These are phyloP conservation scores for Myiopsitta monachus DNA, from an alignment of 2,113 vertebrate genomes.

Conservation along the genomic window DNA sequence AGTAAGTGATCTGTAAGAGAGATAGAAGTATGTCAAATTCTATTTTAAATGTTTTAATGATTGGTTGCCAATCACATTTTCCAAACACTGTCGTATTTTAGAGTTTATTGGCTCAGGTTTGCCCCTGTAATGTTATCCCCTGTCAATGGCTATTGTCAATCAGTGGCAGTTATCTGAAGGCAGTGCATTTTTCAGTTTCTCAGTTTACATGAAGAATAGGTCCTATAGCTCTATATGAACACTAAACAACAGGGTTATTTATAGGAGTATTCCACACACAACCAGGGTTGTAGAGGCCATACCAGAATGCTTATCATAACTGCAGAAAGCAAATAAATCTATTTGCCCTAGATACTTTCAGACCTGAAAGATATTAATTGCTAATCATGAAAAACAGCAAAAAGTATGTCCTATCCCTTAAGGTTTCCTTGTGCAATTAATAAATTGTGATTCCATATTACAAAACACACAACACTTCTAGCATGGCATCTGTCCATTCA, in stretches of 20 bases:
- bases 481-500: not conserved
- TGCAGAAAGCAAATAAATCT: not conserved
- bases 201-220: not conserved
- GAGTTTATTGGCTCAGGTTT: not conserved
- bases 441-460: not conserved
- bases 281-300: not conserved
- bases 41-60: not conserved
- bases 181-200: not conserved
- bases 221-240: not conserved
- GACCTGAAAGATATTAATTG: not conserved
- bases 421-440: not conserved
- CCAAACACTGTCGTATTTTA: not conserved
- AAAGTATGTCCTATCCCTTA: not conserved
- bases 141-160: not conserved
- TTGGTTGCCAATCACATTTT: not conserved
- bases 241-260: not conserved
- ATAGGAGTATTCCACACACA: not conserved
- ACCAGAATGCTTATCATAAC: not conserved
- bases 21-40: not conserved
- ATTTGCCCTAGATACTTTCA: not conserved
- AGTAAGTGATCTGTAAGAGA: slow-evolving; percentile 77
- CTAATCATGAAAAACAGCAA: not conserved
- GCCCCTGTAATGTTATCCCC: not conserved
- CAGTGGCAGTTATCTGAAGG: not conserved
- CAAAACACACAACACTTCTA: not conserved